Conservation (phyloP, 2,888 invertebrate genomes). For the Encarsia formosa region DNA sequence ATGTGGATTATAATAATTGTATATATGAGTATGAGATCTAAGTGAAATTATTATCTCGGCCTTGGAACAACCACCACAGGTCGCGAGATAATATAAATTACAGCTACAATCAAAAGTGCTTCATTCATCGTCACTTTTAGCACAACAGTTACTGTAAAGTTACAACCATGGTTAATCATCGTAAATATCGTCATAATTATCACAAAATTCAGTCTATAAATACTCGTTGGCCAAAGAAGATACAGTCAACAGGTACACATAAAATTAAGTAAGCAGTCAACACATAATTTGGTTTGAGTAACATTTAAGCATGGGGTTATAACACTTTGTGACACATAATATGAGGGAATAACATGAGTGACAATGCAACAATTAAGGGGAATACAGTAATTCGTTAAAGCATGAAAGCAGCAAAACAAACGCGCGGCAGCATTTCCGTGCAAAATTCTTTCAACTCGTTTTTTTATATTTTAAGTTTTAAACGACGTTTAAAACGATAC, state of each 20-base stretch:
- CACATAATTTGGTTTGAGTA: conserved; percentile 10
- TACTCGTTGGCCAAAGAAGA: conserved; percentile 11
- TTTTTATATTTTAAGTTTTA: neutral
- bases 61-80: too few species aligned
- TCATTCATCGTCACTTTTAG: too few species aligned
- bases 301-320: conserved; percentile 12
- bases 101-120: too few species aligned
- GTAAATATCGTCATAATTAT: too few species aligned
- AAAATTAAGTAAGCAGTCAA: conserved; percentile 13
- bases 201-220: neutral
- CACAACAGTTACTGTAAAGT: too few species aligned
- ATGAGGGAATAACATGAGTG: neutral
- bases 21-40: too few species aligned
- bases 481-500: neutral
- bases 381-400: conserved; percentile 15
- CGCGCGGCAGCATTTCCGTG: conserved; percentile 19
- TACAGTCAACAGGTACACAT: conserved; percentile 4
- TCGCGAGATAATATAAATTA: too few species aligned
- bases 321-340: conserved; percentile 5
- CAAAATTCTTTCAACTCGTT: neutral
- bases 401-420: conserved; percentile 24
- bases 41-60: too few species aligned
- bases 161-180: too few species aligned
- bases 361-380: conserved; percentile 1
- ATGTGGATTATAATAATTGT: too few species aligned